phyloP scores from a whole-genome alignment of 2,797 vertebrate species.

The Ataeniobius toweri region DNA sequence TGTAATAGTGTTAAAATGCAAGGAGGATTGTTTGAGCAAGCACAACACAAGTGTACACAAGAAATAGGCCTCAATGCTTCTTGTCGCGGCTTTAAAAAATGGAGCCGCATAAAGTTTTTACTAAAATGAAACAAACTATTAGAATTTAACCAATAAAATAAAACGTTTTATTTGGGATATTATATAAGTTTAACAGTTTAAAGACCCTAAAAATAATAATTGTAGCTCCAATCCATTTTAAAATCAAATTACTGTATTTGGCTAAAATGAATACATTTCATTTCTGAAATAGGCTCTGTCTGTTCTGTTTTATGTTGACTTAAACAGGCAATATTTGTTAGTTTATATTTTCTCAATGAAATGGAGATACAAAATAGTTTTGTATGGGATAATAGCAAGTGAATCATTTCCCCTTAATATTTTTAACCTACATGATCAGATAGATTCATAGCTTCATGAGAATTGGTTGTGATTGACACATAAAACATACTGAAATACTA shows the following conservation, averaged over 20 bases:
- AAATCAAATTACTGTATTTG: conserved; percentile 15
- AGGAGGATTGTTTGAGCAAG: conserved; percentile 81
- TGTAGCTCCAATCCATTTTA: conserved; percentile 9
- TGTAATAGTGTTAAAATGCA: conserved; percentile 80
- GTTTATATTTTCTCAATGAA: neutral
- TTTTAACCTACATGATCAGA: neutral
- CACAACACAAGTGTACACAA: conserved; percentile 65
- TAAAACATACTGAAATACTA: neutral
- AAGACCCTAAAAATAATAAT: neutral
- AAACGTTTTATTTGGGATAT: neutral
- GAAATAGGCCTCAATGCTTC: conserved; percentile 52
- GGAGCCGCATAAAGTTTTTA: neutral
- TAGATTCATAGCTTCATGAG: neutral
- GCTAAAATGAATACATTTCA: neutral
- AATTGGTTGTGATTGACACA: neutral
- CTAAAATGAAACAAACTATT: conserved; percentile 14
- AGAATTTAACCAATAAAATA: neutral
- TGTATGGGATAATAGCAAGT: neutral
- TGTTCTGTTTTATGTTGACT: neutral
- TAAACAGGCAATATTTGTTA: neutral
- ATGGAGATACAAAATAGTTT: neutral
- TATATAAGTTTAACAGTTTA: neutral
- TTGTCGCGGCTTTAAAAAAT: conserved; percentile 13
- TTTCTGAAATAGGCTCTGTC: neutral
- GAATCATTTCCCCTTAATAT: neutral